Base-by-base conservation (phyloP, 2,888 invertebrate species). In the Drosophila cognata region DNA sequence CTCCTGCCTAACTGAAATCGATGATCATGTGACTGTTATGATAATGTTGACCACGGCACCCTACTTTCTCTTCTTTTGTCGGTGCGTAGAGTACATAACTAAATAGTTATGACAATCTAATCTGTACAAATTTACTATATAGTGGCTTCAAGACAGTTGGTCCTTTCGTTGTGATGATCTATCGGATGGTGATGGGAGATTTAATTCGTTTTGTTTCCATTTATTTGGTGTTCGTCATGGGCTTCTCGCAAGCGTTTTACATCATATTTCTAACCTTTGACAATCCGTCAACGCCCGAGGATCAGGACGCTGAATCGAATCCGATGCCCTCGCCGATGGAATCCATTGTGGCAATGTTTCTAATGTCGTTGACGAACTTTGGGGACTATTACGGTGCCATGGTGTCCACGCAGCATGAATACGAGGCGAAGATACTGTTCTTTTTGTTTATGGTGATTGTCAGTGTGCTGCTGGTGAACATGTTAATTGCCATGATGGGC, bases 401-500 rank as follows among this genome's bases (percentile, higher is more conserved):
- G 92, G 97, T 97, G 79, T 95, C 96, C 82, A 98, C 98, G 0
- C 96, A 97, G 87, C 97, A 98, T 92, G 97, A 97, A 92, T 95
- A 95, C 74, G 96, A 97, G 91, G 98, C 97, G 18, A 98, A 98
- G 96, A 94, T 97, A 21, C 94, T 99, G 18, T 99, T 99, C 94
- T 97, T 99, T n/a, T 94, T 99, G 41, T 99, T 98, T 94, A 99
- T 99, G 98, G 97, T 97, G 66, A 97, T 99, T 92, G 99, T 99
- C 28, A 98, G 98, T 0, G 96, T 99, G 71, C 94, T 99, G 38
- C 94, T 99, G 68, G 98, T 99, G 59, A 99, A 99, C 94, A 98
- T 99, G 98, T 94, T 99, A 93, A 99, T 99, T 91, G 99, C 99
- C 77, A 99, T 99, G 99, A 99, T 99, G 99, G 99, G 99, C 0